phyloP scores from a whole-genome alignment of 2,797 vertebrate species.

The Astyanax mexicanus region DNA sequence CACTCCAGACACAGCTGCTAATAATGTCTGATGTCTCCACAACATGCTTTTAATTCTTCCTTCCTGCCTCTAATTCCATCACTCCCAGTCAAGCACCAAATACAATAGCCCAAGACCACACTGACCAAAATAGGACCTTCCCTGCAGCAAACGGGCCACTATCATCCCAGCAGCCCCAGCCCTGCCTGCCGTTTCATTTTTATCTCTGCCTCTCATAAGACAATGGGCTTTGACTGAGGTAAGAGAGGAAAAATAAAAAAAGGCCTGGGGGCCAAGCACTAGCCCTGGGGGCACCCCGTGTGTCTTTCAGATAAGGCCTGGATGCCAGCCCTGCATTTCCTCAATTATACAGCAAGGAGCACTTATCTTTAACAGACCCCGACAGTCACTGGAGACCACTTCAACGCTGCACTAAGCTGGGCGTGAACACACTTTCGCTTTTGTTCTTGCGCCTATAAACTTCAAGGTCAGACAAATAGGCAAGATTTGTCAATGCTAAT shows the following conservation, averaged over 20 bases:
- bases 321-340: slow-evolving; percentile 66
- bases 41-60: slow-evolving; percentile 36
- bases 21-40: slow-evolving; percentile 36
- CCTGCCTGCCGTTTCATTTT: slow-evolving; percentile 37
- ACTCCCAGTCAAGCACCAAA: background rate
- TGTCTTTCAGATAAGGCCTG: slow-evolving; percentile 68
- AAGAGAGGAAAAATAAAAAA: slow-evolving; percentile 45
- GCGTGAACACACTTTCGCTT: background rate
- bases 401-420: background rate
- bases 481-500: background rate
- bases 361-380: slow-evolving; percentile 60
- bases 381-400: slow-evolving; percentile 53
- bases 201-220: slow-evolving; percentile 62
- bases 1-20: background rate
- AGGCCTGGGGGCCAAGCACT: slow-evolving; percentile 45
- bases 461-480: background rate
- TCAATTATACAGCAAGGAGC: slow-evolving; percentile 63
- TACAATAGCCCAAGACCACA: slow-evolving; percentile 16
- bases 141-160: slow-evolving; percentile 24
- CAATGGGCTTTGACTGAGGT: slow-evolving; percentile 57
- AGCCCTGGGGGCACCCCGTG: slow-evolving; percentile 57
- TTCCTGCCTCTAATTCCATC: slow-evolving; percentile 26
- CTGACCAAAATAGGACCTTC: slow-evolving; percentile 30
- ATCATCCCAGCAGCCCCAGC: slow-evolving; percentile 31
- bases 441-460: background rate